Base-by-base conservation (phyloP, 2,797 vertebrate species). In the Dendrocincla tyrannina region DNA sequence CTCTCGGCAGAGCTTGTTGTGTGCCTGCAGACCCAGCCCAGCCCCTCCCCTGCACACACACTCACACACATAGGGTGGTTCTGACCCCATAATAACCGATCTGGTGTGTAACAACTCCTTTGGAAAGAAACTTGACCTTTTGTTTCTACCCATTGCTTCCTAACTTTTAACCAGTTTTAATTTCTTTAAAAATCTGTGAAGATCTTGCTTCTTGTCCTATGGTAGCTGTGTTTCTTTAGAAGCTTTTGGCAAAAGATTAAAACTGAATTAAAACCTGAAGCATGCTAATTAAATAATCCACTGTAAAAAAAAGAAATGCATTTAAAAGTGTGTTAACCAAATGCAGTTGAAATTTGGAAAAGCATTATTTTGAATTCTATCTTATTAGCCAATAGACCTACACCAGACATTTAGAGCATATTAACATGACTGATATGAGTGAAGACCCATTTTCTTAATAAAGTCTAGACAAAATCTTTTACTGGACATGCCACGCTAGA, bases 391-490 rank as follows among this genome's bases (percentile, higher is more conserved):
- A 76, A 15, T 3, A 76, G 44, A 22, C 25, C 17, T 52, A 33
- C 28, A 33, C 9, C 20, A 63, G 60, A 5, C 4, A 33, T 77
- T 56, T 20, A 53, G 17, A 72, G 6, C 7, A 19, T 3, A 1
- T 47, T 28, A 63, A 24, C 0, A 1, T 23, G 0, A 42, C 15
- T 66, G 25, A 70, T 19, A 16, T 11, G 28, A 13, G 5, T 2
- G 17, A 72, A 62, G 9, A 47, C 3, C 3, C 8, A 3, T 25
- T 62, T 80, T 82, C 72, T 53, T 70, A 11, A 60, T 7, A 8
- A 11, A 66, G 13, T 30, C 14, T 5, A 19, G 32, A 53, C 39
- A 62, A 92, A 79, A 18, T 1, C 3, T 66, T 58, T 70, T 28
- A 63, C 84, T 79, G 19, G 18, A 44, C 49, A 46, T 17, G 17